Conservation (phyloP, 2,888 invertebrate species). For the Leucoma salicis region DNA sequence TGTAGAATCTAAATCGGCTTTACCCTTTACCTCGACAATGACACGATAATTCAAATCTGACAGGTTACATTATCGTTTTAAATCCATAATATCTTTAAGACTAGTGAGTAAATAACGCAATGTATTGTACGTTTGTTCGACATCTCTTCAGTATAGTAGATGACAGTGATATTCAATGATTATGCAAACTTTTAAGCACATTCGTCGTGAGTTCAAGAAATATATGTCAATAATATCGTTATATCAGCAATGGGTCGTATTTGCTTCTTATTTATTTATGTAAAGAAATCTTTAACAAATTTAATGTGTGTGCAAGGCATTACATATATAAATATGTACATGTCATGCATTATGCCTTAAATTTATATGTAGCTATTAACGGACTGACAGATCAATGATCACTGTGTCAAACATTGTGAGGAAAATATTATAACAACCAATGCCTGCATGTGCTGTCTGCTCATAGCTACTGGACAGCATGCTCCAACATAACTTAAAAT, state of each 20-base stretch:
- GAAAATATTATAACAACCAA: too few relatives aligned
- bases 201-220: conserved; percentile 67
- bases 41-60: conserved; percentile 25
- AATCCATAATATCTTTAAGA: conserved; percentile 7
- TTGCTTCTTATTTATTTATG: conserved; percentile 48
- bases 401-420: too few relatives aligned
- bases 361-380: too few relatives aligned
- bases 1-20: conserved; percentile 72
- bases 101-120: conserved; percentile 34
- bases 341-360: too few relatives aligned
- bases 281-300: conserved; percentile 33
- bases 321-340: too few relatives aligned
- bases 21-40: conserved; percentile 48
- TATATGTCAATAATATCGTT: conserved; percentile 60
- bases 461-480: too few relatives aligned
- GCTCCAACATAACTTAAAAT: too few relatives aligned
- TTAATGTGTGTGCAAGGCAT: too few relatives aligned
- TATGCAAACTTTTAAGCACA: conserved; percentile 56
- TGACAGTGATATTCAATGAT: conserved; percentile 39
- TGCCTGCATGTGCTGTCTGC: too few relatives aligned
- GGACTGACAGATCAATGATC: too few relatives aligned
- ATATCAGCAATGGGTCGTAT: conserved; percentile 66
- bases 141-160: conserved; percentile 11
- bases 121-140: conserved; percentile 37
- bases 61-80: conserved; percentile 35